These are phyloP conservation scores for Catagonus wagneri DNA, from an alignment of 2,113 vertebrate species.

Conservation along the genomic window DNA sequence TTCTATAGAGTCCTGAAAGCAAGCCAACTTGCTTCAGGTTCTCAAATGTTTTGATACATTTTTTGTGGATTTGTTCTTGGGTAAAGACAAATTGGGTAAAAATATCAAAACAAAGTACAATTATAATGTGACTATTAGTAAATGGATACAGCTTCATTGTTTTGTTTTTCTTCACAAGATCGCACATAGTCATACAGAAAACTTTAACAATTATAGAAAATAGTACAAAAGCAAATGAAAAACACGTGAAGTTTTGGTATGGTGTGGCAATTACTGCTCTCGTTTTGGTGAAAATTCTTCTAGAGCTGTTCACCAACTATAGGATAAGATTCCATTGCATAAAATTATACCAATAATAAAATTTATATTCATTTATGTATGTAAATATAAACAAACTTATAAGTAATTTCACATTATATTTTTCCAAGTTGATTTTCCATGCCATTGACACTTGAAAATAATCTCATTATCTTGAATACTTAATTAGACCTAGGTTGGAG, in stretches of 20 bases:
- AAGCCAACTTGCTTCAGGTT: background rate
- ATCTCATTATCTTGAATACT: background rate
- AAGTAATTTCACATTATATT: background rate
- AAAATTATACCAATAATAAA: slow-evolving; percentile 59
- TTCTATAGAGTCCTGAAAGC: background rate
- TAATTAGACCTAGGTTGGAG: background rate
- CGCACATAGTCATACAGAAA: background rate
- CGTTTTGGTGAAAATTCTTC: background rate
- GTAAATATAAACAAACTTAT: slow-evolving; percentile 5
- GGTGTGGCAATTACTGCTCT: background rate
- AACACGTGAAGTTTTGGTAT: background rate
- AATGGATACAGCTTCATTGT: background rate
- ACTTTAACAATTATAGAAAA: slow-evolving; percentile 50
- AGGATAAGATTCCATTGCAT: background rate
- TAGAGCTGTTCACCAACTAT: background rate
- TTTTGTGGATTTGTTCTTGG: background rate
- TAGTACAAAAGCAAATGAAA: slow-evolving; percentile 32
- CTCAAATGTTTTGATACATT: background rate
- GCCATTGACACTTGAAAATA: background rate
- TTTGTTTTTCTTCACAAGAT: background rate
- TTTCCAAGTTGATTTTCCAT: slow-evolving; percentile 8
- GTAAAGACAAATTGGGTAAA: background rate
- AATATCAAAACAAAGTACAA: background rate
- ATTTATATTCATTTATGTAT: slow-evolving; percentile 57
- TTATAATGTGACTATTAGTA: background rate